Percentiles rank a stretch among this genome's conserved stretches.
Evolutionary conservation across 2,797 vertebrate species (phyloP).

Genomic region (Rhinella marina): DNA sequence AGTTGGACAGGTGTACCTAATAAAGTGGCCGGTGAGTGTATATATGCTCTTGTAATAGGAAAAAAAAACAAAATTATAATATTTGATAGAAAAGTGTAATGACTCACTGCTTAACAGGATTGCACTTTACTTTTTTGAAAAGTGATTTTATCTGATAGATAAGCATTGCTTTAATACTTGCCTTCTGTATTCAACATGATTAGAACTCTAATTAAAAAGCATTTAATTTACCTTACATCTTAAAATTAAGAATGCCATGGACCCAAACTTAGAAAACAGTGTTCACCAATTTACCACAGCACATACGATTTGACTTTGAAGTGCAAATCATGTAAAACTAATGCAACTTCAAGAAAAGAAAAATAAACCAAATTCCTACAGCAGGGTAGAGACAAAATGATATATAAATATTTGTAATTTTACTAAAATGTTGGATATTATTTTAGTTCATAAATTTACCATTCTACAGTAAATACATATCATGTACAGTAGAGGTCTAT

Average conservation of each 20-base stretch:
- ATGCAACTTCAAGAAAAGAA: conserved; percentile 67
- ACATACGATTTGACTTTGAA: conserved; percentile 83
- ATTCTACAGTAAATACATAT: no score
- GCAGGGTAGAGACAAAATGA: background rate
- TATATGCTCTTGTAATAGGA: background rate
- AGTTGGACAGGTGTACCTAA: no score
- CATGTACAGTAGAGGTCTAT: no score
- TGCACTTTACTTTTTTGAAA: background rate
- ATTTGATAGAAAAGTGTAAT: background rate
- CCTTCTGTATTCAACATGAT: conserved; percentile 84
- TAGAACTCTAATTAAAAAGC: conserved; percentile 82
- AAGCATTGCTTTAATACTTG: conserved; percentile 82
- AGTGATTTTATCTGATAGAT: conserved; percentile 79
- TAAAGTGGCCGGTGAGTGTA: no score
- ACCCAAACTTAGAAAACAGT: conserved; percentile 80
- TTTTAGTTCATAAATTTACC: background rate
- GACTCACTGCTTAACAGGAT: background rate
- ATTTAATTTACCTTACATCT: conserved; percentile 81
- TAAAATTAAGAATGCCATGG: conserved; percentile 74
- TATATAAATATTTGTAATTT: background rate
- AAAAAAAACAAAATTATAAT: background rate
- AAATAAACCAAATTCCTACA: background rate
- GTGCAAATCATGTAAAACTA: conserved; percentile 84
- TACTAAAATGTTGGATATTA: background rate
- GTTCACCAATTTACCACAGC: conserved; percentile 85